Base-by-base conservation (phyloP, 2,888 invertebrate genomes). In the Hirudinaria manillensis region DNA sequence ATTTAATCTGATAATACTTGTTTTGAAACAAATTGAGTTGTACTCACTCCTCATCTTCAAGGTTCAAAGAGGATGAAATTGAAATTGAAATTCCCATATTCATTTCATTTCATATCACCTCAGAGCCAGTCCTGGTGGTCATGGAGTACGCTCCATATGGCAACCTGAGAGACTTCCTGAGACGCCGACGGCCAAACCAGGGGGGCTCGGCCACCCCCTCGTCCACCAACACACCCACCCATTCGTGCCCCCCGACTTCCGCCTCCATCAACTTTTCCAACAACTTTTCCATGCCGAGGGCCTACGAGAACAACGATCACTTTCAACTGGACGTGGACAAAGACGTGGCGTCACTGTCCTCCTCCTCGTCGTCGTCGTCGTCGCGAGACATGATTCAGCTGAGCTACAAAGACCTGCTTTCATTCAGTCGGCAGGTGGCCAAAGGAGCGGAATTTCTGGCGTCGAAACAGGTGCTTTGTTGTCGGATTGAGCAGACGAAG, bases 381-480 rank as follows among this genome's bases (percentile, higher is more conserved):
- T 29, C 29, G 4, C 61, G 29, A 24, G 61, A 61, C 29, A 27
- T 29, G 24, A 61, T 29, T 24, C 61, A 90, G 0, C 87, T 96
- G 19, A 93, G 93, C 21, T 93, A 94, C 82, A 94, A 94, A 84
- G 94, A 97, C 85, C 88, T 99, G 75, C 93, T 97, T 7, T 94
- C 94, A 2, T 99, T 96, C 85, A 93, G 96, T 0, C 95, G 92
- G 84, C 98, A 99, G 88, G 93, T 98, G 2, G 96, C 98, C 0
- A 89, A 93, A 76, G 99, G 99, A 78, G 99, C 99, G 98, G 94
- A 97, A 80, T 99, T 98, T 86, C 88, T 99, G 80, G 92, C 96
- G 2, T 94, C 95, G 0, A 90, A 93, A 56, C 72, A 36, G 36
- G 27, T 70, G 70, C 7, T 13, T 45, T 36, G 27, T 7, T n/a